These are phyloP conservation scores for Ataeniobius toweri DNA, from an alignment of 2,797 vertebrate species.

Conservation along the genomic window DNA sequence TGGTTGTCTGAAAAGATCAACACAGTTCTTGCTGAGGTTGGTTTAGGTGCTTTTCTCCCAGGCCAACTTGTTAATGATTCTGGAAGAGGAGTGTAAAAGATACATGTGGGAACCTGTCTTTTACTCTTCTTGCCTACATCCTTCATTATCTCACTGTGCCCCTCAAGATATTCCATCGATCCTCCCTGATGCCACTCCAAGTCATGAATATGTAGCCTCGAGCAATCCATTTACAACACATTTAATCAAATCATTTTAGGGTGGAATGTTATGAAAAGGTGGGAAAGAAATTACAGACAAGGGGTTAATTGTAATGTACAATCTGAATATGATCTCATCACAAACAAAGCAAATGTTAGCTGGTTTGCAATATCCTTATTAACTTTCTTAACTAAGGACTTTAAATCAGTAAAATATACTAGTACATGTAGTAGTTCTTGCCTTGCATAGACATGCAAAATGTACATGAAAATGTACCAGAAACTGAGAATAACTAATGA, in stretches of 20 bases:
- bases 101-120: constrained; percentile 67
- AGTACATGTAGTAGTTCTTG: background rate
- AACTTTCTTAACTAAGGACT: constrained; percentile 3
- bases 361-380: constrained; percentile 4
- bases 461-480: constrained; percentile 15
- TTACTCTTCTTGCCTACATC: constrained; percentile 29
- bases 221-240: constrained; percentile 21
- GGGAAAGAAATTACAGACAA: background rate
- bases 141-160: constrained; percentile 41
- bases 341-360: constrained; percentile 2
- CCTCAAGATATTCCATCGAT: constrained; percentile 65
- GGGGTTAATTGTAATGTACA: constrained; percentile 1
- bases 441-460: constrained; percentile 5
- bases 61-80: constrained; percentile 30
- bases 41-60: constrained; percentile 21
- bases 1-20: constrained; percentile 15
- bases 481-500: constrained; percentile 79
- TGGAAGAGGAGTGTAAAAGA: constrained; percentile 36
- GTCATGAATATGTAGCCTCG: constrained; percentile 46
- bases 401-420: constrained; percentile 15
- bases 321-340: background rate
- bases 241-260: constrained; percentile 42
- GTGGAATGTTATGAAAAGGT: constrained; percentile 20
- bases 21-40: constrained; percentile 17
- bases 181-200: constrained; percentile 52